phyloP scores from a whole-genome alignment of 2,797 vertebrate species.

The Ibycter americanus region DNA sequence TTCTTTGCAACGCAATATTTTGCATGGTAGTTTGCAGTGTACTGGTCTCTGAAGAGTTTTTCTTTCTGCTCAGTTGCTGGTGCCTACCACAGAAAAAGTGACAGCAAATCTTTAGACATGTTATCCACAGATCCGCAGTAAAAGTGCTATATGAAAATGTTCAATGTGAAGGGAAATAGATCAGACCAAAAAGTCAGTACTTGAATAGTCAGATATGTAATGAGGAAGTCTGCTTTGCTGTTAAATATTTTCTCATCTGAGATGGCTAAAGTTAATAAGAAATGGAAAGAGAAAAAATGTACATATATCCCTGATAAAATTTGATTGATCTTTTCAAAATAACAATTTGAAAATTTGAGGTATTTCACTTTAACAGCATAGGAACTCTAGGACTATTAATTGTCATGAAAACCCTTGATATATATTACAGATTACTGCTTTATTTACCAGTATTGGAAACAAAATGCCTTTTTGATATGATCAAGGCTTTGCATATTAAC shows the following conservation, averaged over 20 bases:
- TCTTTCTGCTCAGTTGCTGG: neutral
- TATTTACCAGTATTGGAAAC: neutral
- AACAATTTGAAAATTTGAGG: neutral
- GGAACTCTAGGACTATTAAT: neutral
- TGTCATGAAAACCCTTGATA: neutral
- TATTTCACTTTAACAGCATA: neutral
- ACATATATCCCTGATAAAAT: neutral
- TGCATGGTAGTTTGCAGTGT: neutral
- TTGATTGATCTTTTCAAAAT: neutral
- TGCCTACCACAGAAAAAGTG: neutral
- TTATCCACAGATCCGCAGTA: neutral
- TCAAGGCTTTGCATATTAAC: neutral
- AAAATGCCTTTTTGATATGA: neutral
- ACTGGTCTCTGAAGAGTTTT: neutral
- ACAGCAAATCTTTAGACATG: neutral
- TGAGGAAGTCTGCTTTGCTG: neutral
- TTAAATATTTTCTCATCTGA: neutral
- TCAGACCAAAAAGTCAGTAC: neutral
- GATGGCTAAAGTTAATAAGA: neutral
- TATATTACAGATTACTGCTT: neutral
- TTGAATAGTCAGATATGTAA: neutral
- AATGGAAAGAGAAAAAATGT: neutral
- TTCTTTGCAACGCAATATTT: neutral
- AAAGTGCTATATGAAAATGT: neutral
- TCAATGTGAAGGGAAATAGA: neutral